These are phyloP conservation scores for Dendrolimus houi DNA, from an alignment of 2,888 invertebrate species.

Conservation along the genomic window DNA sequence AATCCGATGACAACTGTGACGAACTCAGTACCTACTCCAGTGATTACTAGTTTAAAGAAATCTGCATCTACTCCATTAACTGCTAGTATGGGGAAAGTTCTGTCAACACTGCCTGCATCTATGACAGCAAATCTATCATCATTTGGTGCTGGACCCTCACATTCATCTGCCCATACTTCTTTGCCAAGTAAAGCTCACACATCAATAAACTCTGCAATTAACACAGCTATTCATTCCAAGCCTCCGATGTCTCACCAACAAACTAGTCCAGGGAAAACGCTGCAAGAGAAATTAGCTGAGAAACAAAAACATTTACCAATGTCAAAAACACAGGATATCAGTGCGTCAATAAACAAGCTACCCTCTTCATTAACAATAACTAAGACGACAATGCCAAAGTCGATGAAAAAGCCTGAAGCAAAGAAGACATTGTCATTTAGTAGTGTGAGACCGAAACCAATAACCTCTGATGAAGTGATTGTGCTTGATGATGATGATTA, in stretches of 20 bases:
- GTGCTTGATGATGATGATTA: constrained; percentile 57
- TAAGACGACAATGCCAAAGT: constrained; percentile 47
- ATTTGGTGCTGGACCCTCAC: constrained; percentile 22
- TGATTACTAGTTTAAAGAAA: constrained; percentile 32
- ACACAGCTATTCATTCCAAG: constrained; percentile 43
- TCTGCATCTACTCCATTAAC: constrained; percentile 34
- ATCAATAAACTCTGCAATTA: constrained; percentile 38
- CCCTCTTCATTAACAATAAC: constrained; percentile 73
- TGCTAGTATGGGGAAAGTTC: constrained; percentile 58
- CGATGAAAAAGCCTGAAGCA: constrained; percentile 39
- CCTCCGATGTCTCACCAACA: constrained; percentile 58
- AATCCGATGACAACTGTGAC: constrained; percentile 18
- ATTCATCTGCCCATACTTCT: constrained; percentile 21
- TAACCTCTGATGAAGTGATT: constrained; percentile 57
- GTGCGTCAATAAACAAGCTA: constrained; percentile 57
- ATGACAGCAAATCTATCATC: constrained; percentile 45
- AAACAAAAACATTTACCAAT: constrained; percentile 71
- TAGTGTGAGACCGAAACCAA: constrained; percentile 42
- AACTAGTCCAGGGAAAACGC: constrained; percentile 77
- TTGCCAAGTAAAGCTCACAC: constrained; percentile 49
- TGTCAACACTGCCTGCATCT: constrained; percentile 51
- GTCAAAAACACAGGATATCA: constrained; percentile 38
- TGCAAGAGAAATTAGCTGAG: constrained; percentile 82
- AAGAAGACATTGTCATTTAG: constrained; percentile 49
- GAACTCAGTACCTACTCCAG: constrained; percentile 32